phyloP scores from a whole-genome alignment of 2,888 invertebrate species.

The Melinaea marsaeus region DNA sequence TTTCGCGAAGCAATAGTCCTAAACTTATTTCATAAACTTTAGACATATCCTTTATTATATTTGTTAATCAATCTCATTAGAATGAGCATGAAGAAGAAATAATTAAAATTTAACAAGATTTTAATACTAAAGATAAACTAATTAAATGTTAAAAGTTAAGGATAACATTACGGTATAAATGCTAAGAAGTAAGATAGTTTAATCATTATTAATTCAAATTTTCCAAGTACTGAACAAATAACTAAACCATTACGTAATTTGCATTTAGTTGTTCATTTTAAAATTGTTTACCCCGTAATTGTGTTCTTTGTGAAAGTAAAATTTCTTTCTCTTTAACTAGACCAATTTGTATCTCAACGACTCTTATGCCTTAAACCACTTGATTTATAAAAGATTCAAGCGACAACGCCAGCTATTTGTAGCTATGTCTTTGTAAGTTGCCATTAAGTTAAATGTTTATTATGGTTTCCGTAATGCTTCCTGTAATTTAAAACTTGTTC shows the following conservation, averaged over 20 bases:
- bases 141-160: too few relatives aligned
- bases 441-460: conserved; percentile 47
- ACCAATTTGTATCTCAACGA: conserved; percentile 24
- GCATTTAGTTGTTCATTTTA: conserved; percentile 4
- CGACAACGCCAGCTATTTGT: conserved; percentile 43
- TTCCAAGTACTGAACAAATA: neutral
- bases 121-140: too few relatives aligned
- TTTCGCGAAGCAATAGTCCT: too few relatives aligned
- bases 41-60: too few relatives aligned
- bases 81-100: too few relatives aligned
- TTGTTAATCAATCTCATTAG: too few relatives aligned
- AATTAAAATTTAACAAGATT: too few relatives aligned
- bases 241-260: neutral
- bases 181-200: neutral
- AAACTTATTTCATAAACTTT: too few relatives aligned
- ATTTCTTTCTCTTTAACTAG: conserved; percentile 10
- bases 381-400: conserved; percentile 54
- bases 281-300: conserved; percentile 4
- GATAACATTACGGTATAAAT: neutral
- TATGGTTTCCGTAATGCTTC: conserved; percentile 31
- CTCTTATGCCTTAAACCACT: conserved; percentile 32
- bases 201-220: neutral
- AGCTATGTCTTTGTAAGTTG: conserved; percentile 45
- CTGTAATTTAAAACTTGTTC: conserved; percentile 12
- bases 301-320: conserved; percentile 4